Conservation (phyloP, 2,888 invertebrate genomes). For the Cheilosia vulpina region DNA sequence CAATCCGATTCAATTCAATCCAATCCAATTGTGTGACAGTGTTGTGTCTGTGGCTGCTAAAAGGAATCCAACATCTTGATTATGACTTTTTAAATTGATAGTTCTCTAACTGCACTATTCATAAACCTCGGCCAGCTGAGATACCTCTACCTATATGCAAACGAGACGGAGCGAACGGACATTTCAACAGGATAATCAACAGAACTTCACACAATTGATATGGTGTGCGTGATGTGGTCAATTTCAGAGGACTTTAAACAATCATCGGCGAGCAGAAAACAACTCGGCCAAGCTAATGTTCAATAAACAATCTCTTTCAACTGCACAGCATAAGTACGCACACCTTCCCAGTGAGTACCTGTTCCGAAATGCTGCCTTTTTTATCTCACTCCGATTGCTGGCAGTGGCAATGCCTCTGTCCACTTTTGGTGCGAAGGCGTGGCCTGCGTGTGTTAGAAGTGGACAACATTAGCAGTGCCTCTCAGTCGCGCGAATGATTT, state of each 20-base stretch:
- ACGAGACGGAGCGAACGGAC: constrained; percentile 36
- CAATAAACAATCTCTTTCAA: constrained; percentile 49
- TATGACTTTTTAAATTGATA: constrained; percentile 52
- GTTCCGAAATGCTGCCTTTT: constrained; percentile 45
- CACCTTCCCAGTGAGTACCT: constrained; percentile 59
- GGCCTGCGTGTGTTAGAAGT: constrained; percentile 60
- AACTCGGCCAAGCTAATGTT: constrained; percentile 61
- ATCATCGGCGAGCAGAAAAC: constrained; percentile 43
- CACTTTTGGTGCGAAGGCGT: constrained; percentile 48
- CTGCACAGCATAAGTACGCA: constrained; percentile 30
- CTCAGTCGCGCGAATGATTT: constrained; percentile 76
- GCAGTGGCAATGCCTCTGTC: constrained; percentile 17
- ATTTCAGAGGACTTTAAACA: constrained; percentile 46
- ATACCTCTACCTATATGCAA: constrained; percentile 15
- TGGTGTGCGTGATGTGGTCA: constrained; percentile 63
- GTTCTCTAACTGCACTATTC: not conserved
- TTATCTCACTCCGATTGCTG: constrained; percentile 20
- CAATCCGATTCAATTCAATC: constrained; percentile 17
- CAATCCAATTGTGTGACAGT: not conserved
- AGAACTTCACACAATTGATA: constrained; percentile 58
- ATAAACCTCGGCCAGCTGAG: not conserved
- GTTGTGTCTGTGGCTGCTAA: constrained; percentile 66
- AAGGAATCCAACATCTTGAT: constrained; percentile 62
- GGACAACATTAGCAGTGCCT: constrained; percentile 54
- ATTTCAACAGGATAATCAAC: constrained; percentile 74